phyloP scores from a whole-genome alignment of 1,140 invertebrate species.

The Mycetomoellerius zeteki region DNA sequence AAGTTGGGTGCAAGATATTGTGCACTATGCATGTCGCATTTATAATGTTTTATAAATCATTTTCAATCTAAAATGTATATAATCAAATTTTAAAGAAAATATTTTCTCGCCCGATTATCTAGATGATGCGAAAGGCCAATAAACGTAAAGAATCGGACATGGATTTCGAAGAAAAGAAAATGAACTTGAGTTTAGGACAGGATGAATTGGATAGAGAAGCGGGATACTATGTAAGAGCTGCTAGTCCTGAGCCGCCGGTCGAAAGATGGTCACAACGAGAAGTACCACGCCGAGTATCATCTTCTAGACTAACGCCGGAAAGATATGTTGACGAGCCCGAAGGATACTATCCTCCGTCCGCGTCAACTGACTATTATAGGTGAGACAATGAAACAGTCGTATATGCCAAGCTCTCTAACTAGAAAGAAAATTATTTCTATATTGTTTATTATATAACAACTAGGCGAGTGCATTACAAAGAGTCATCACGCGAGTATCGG shows the following conservation, averaged over 20 bases:
- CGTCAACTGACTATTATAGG: slow-evolving; percentile 84
- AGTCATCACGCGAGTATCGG: slow-evolving; percentile 78
- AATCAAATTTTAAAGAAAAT: not conserved
- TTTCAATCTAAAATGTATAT: not conserved
- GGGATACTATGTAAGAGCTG: slow-evolving; percentile 91
- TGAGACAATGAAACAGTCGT: slow-evolving; percentile 51
- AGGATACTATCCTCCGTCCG: slow-evolving; percentile 80
- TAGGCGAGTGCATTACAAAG: slow-evolving; percentile 84
- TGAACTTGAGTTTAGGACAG: slow-evolving; percentile 94
- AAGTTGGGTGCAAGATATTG: slow-evolving; percentile 61
- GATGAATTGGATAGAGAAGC: slow-evolving; percentile 97
- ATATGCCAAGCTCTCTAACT: not conserved
- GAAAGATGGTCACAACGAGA: slow-evolving; percentile 84
- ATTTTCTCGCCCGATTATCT: not conserved
- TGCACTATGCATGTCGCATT: not conserved
- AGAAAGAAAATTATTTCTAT: slow-evolving; percentile 3
- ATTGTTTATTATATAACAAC: not conserved
- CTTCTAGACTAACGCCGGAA: slow-evolving; percentile 83
- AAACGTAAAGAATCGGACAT: slow-evolving; percentile 98
- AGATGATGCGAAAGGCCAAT: slow-evolving; percentile 95
- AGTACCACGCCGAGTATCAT: slow-evolving; percentile 77
- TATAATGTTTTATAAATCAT: not conserved
- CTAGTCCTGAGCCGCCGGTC: slow-evolving; percentile 85
- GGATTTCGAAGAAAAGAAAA: slow-evolving; percentile 98
- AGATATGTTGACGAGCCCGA: slow-evolving; percentile 84